phyloP scores from a whole-genome alignment of 2,797 vertebrate species.

The Sphenopsis melanotis region DNA sequence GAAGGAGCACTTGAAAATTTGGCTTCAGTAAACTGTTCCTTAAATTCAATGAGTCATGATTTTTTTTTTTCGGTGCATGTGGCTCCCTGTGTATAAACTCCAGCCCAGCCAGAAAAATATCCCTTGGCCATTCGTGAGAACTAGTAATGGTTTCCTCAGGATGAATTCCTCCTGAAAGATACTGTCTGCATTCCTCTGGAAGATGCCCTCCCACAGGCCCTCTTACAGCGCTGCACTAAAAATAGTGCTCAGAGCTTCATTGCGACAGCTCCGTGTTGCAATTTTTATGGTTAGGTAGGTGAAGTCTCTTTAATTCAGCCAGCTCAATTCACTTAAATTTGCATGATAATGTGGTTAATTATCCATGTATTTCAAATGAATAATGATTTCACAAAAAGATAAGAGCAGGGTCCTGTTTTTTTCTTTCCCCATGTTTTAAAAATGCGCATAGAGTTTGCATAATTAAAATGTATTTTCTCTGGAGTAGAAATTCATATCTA shows the following conservation, averaged over 20 bases:
- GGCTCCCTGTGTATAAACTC: neutral
- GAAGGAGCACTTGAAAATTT: neutral
- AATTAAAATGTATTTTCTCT: neutral
- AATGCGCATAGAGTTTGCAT: conserved; percentile 29
- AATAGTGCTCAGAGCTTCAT: neutral
- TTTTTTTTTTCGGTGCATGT: neutral
- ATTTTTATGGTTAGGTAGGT: conserved; percentile 31
- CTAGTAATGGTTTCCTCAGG: conserved; percentile 4
- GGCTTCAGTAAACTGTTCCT: neutral
- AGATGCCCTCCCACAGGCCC: conserved; percentile 33
- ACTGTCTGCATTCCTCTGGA: neutral
- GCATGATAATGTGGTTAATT: conserved; percentile 56
- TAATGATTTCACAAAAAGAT: conserved; percentile 49
- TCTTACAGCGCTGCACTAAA: neutral
- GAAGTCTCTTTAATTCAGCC: conserved; percentile 28
- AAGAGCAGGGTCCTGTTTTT: conserved; percentile 2
- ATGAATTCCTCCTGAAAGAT: conserved; percentile 29
- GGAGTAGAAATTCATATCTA: neutral
- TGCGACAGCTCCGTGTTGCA: neutral
- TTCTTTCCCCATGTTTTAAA: neutral
- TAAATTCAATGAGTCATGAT: neutral
- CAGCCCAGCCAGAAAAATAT: neutral
- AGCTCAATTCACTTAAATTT: conserved; percentile 39
- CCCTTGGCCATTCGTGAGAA: neutral
- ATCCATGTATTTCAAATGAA: conserved; percentile 31